A percentile compares a stretch with the other conserved stretches of the same genome.
Conservation (phyloP, 2,797 vertebrate species). For the Hirundo rustica region DNA sequence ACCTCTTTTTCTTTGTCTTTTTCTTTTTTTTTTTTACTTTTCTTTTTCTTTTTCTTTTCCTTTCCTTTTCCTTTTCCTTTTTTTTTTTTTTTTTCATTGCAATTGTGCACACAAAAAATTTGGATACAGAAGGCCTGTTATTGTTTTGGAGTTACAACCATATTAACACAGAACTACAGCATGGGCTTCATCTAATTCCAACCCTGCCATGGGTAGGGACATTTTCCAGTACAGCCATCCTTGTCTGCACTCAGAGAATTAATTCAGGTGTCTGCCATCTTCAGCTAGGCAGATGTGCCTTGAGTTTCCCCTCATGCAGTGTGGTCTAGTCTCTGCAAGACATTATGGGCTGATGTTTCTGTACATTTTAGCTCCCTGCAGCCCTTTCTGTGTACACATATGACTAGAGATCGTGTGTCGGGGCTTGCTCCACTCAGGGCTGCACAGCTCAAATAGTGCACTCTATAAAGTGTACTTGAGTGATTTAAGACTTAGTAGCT, state of each 20-base stretch:
- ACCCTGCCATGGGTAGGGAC: background rate
- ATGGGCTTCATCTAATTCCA: background rate
- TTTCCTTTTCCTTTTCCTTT: too few relatives aligned
- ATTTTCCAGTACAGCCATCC: background rate
- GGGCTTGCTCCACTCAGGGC: background rate
- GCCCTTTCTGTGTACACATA: background rate
- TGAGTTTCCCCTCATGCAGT: background rate
- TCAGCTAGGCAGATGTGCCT: background rate
- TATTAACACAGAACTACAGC: background rate
- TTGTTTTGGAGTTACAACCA: background rate
- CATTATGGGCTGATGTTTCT: background rate
- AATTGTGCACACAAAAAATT: background rate
- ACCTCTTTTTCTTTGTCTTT: rapidly evolving
- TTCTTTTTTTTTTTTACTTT: too few relatives aligned
- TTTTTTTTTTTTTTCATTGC: background rate
- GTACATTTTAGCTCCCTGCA: background rate
- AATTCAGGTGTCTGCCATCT: background rate
- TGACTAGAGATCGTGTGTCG: background rate
- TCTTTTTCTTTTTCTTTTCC: too few relatives aligned
- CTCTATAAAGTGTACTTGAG: background rate
- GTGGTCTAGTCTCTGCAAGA: background rate
- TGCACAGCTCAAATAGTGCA: background rate
- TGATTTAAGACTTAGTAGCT: background rate
- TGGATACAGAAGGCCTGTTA: background rate
- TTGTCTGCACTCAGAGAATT: background rate